Conservation (phyloP, 2,888 invertebrate species). For the Fragum sueziense region DNA sequence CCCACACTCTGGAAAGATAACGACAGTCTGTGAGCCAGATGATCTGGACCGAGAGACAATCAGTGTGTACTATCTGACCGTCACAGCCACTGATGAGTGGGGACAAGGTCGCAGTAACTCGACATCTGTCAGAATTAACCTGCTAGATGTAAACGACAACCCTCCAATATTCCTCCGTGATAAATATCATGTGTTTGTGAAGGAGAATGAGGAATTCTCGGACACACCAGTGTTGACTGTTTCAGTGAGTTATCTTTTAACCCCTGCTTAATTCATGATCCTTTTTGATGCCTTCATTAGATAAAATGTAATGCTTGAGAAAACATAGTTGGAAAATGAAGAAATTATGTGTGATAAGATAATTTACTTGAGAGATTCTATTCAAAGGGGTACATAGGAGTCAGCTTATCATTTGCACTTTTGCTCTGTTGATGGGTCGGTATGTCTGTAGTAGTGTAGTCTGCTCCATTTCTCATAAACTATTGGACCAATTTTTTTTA, state of each 20-base stretch:
- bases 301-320: no score
- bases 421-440: no score
- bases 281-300: no score
- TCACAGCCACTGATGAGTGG: constrained; percentile 48
- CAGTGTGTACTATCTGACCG: constrained; percentile 41
- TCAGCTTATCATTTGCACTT: no score
- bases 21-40: constrained; percentile 7
- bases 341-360: no score
- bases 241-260: background rate
- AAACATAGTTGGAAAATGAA: no score
- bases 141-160: constrained; percentile 52
- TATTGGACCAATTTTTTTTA: no score
- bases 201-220: constrained; percentile 30
- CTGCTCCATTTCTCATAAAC: no score
- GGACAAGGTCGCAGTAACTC: constrained; percentile 49
- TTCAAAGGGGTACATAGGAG: no score
- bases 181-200: constrained; percentile 30
- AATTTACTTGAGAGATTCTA: no score
- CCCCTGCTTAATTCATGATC: background rate
- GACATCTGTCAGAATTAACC: constrained; percentile 36
- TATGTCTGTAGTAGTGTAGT: no score
- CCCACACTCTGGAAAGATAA: constrained; percentile 23
- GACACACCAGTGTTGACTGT: background rate
- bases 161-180: constrained; percentile 38
- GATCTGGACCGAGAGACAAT: constrained; percentile 43